Base-by-base conservation (phyloP, 2,797 vertebrate species). In the Sebastes itinus region DNA sequence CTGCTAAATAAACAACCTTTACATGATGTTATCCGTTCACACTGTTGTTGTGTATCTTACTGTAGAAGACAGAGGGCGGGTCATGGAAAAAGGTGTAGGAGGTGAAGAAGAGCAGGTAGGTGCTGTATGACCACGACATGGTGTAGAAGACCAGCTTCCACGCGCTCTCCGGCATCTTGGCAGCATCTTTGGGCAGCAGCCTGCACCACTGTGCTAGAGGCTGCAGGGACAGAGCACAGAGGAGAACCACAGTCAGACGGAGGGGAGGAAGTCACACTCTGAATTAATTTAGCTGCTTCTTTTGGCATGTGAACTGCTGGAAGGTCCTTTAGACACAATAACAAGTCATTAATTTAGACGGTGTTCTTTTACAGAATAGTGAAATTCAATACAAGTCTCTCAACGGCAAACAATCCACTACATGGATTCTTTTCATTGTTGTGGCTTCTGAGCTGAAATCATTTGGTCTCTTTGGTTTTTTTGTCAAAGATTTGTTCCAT, bases 141-240 rank as follows among this genome's bases (percentile, higher is more conserved):
- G 95, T 94, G 95, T 99, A 99, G 97, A 98, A 99, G 75, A 97
- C 94, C 92, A 99, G 95, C 95, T 99, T 99, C 98, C 98, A 99
- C 76, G 95, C 95, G 4, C 98, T 99, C 95, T 99, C 98, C 0
- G 98, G 98, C 96, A 99, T 97, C 96, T 99, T 99, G 88, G 96
- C 95, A 2, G 97, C 97, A 94, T 99, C 98, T 87, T 94, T 96
- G 22, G 97, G 97, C 90, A 95, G 95, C 82, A 99, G 90, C 60
- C 84, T 86, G 88, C 96, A 98, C 96, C 96, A 95, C 22, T 90
- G 92, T 72, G 94, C 97, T 0, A 99, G 93, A 55, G 98, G 98
- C 98, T 99, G 93, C 55, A 12, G 59, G 75, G 78, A 81, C 58
- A 92, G 71, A 81, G 75, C 18, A 85, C 66, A 87, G 25, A 81